Conservation (phyloP, 2,797 vertebrate genomes). For the Glossophaga mutica region DNA sequence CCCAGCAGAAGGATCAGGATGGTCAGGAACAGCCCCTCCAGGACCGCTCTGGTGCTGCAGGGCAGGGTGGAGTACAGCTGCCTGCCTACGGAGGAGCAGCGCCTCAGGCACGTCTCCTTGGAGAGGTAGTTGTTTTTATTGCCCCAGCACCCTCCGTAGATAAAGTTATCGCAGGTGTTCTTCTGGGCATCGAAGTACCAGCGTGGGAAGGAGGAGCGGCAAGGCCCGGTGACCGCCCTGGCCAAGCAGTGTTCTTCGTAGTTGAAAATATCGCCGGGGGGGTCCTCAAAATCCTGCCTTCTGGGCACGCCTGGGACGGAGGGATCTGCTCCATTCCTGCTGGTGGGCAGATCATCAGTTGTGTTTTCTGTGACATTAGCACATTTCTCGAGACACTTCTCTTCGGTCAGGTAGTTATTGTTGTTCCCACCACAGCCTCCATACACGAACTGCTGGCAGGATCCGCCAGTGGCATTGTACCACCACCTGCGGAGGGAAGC, state of each 20-base stretch:
- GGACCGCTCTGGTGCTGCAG: conserved; percentile 44
- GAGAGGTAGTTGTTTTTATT: conserved; percentile 74
- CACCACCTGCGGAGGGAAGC: background rate
- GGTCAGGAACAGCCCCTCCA: conserved; percentile 65
- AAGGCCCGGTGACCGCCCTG: conserved; percentile 77
- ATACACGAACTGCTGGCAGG: background rate
- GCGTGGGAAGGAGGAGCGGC: conserved; percentile 78
- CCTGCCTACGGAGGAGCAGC: conserved; percentile 58
- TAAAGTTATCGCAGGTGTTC: conserved; percentile 67
- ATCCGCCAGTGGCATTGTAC: background rate
- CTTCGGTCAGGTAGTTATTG: background rate
- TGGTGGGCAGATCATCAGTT: too few species aligned
- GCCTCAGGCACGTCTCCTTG: conserved; percentile 66
- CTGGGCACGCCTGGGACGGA: background rate
- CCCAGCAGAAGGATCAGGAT: conserved; percentile 66
- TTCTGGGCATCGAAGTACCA: conserved; percentile 78
- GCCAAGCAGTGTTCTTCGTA: conserved; percentile 78
- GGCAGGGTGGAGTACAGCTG: conserved; percentile 13
- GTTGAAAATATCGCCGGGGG: background rate
- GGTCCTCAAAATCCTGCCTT: background rate
- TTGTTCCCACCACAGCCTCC: background rate
- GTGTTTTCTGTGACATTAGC: background rate
- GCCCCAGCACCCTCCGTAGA: conserved; percentile 74
- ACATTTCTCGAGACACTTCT: background rate
- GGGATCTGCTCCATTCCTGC: background rate